A percentile compares a stretch with the other conserved stretches of the same genome.
These are phyloP conservation scores for human DNA, from an alignment of 2,113 vertebrate genomes.

Conservation along the genomic window GRCh38 chr1:18412001-18412500, in stretches of 20 bases:
- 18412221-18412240: background rate
- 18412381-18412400: background rate
- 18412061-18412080: too few species aligned
- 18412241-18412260: background rate
- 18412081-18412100: too few species aligned
- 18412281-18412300: background rate
- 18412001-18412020: too few species aligned
- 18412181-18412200: background rate
- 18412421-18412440: background rate
- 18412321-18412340: rapidly evolving
- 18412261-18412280: background rate
- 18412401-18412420: background rate
- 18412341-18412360: background rate
- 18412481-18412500: rapidly evolving
- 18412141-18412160: background rate
- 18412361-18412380: background rate
- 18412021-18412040: too few species aligned
- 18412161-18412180: background rate
- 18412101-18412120: too few species aligned
- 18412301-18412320: background rate
- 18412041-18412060: too few species aligned
- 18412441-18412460: background rate
- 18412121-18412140: too few species aligned
- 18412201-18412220: background rate
- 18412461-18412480: background rate